A percentile compares a stretch with the other conserved stretches of the same genome.
Conservation (phyloP, 2,888 invertebrate species). For the Brachyptera putata region DNA sequence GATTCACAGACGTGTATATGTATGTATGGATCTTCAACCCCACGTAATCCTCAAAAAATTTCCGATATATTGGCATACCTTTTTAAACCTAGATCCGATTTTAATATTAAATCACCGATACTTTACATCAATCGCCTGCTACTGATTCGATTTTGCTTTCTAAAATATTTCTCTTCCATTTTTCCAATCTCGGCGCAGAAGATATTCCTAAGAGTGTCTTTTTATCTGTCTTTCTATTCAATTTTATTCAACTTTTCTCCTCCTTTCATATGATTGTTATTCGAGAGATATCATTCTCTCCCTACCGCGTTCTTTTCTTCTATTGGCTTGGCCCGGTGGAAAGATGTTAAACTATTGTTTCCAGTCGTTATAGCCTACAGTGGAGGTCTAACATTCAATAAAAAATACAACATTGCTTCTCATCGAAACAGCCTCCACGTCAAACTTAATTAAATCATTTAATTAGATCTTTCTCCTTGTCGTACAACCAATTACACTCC, state of each 20-base stretch:
- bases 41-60: too few relatives aligned
- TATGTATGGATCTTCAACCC: too few relatives aligned
- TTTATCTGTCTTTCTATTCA: neutral
- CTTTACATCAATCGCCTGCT: neutral
- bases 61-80: too few relatives aligned
- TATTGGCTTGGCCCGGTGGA: too few relatives aligned
- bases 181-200: neutral
- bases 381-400: too few relatives aligned
- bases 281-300: neutral
- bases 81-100: too few relatives aligned
- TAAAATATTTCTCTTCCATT: neutral
- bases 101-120: neutral
- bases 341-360: too few relatives aligned
- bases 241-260: neutral
- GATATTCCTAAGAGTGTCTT: neutral
- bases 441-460: neutral
- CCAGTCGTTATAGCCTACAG: too few relatives aligned
- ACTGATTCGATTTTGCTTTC: neutral
- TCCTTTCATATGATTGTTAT: neutral
- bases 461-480: neutral
- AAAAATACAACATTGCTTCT: neutral
- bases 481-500: neutral
- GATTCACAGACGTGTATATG: too few relatives aligned
- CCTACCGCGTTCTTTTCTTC: too few relatives aligned
- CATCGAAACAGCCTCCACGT: neutral